Percentiles rank a stretch among this genome's conserved stretches.
phyloP scores from a whole-genome alignment of 2,797 vertebrate genomes.

The Kryptopterus vitreolus region DNA sequence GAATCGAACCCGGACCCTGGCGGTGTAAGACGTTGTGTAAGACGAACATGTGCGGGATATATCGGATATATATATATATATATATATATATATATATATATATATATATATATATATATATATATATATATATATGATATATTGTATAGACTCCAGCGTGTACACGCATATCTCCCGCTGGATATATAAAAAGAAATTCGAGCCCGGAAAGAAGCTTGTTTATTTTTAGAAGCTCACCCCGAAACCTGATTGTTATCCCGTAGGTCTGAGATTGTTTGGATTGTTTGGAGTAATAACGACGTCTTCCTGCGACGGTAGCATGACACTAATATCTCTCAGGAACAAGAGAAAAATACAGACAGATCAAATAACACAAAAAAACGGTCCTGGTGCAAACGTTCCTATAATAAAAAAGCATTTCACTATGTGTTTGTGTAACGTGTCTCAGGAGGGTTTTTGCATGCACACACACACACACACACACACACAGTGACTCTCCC shows the following conservation, averaged over 20 bases:
- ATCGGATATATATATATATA: too few relatives aligned
- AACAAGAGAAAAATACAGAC: not conserved
- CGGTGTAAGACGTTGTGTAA: too few relatives aligned
- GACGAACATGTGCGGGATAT: too few relatives aligned
- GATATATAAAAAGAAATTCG: not conserved
- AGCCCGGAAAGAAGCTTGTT: not conserved
- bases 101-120: too few relatives aligned
- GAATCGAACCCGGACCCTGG: too few relatives aligned
- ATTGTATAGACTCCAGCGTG: not conserved
- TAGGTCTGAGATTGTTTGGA: not conserved
- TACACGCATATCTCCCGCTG: not conserved
- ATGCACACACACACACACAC: not conserved
- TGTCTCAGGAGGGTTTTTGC: not conserved
- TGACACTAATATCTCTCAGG: not conserved
- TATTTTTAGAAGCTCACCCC: not conserved
- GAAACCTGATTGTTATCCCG: not conserved
- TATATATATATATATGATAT: too few relatives aligned
- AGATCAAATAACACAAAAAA: not conserved
- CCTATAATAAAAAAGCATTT: not conserved
- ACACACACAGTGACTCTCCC: not conserved
- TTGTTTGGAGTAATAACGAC: not conserved
- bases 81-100: too few relatives aligned
- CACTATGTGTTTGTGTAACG: not conserved
- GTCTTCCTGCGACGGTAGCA: not conserved
- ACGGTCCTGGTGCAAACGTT: too few relatives aligned